Conservation (phyloP, 2,888 invertebrate species). For the Polylopha cassiicola region DNA sequence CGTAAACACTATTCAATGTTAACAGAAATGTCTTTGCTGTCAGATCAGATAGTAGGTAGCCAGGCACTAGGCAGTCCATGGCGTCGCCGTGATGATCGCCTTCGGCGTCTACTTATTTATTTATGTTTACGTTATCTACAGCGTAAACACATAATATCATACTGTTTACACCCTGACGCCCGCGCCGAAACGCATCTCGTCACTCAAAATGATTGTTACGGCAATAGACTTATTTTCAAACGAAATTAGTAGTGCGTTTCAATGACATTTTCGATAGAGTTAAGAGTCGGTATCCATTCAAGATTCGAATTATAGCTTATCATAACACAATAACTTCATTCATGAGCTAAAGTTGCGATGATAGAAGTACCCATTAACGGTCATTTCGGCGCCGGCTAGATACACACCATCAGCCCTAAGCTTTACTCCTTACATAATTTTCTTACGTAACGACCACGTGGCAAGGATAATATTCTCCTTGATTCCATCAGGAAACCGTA, state of each 20-base stretch:
- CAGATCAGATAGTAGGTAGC: no score
- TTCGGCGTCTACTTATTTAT: slow-evolving; percentile 6
- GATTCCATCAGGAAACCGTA: slow-evolving; percentile 9
- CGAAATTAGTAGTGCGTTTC: no score
- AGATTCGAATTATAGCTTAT: no score
- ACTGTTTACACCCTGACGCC: slow-evolving; percentile 19
- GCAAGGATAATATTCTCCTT: slow-evolving; percentile 28
- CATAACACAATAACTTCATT: no score
- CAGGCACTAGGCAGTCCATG: not conserved
- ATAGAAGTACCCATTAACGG: slow-evolving; percentile 3
- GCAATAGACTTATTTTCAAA: no score
- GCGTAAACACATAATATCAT: no score
- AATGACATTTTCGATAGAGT: no score
- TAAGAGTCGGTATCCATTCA: no score
- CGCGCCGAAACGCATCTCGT: slow-evolving; percentile 7
- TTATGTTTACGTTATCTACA: slow-evolving; percentile 20
- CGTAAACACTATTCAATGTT: not conserved
- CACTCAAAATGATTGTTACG: no score
- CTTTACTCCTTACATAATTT: slow-evolving; percentile 53
- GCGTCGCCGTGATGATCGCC: not conserved
- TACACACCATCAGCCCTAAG: slow-evolving; percentile 37
- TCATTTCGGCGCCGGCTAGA: slow-evolving; percentile 9
- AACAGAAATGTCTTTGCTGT: no score
- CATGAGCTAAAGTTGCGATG: no score
- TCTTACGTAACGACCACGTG: slow-evolving; percentile 63